Evolutionary conservation across 2,113 vertebrate genomes (phyloP).

Genomic region (Centropus unirufus): DNA sequence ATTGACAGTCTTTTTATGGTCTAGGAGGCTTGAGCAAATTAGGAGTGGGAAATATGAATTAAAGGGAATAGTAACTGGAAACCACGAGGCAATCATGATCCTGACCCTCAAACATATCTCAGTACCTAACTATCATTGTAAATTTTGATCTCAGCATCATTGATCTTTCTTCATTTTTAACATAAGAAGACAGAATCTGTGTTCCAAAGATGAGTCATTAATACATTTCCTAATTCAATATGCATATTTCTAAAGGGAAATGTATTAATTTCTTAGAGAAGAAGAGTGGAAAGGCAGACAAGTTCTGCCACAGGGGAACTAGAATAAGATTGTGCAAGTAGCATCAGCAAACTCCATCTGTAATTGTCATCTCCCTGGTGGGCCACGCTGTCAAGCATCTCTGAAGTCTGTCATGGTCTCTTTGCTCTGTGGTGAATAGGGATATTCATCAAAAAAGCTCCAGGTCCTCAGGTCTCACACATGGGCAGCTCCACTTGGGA

Average conservation of each 20-base stretch:
- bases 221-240: neutral
- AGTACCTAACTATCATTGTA: neutral
- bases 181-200: neutral
- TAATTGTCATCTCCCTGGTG: conserved; percentile 19
- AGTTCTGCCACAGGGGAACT: neutral
- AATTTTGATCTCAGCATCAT: neutral
- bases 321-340: neutral
- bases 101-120: neutral
- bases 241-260: neutral
- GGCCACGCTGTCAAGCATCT: neutral
- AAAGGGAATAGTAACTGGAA: fast-evolving
- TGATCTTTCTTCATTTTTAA: neutral
- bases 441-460: conserved; percentile 56
- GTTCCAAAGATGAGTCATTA: neutral
- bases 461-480: conserved; percentile 19
- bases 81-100: neutral
- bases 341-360: neutral
- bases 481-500: conserved; percentile 36
- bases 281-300: neutral
- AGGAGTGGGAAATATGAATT: neutral
- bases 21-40: neutral
- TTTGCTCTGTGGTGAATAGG: neutral
- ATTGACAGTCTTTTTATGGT: neutral
- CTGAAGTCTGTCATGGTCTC: conserved; percentile 7
- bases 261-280: neutral